These are phyloP conservation scores for Criorhina ranunculi DNA, from an alignment of 2,888 invertebrate species.

Conservation along the genomic window DNA sequence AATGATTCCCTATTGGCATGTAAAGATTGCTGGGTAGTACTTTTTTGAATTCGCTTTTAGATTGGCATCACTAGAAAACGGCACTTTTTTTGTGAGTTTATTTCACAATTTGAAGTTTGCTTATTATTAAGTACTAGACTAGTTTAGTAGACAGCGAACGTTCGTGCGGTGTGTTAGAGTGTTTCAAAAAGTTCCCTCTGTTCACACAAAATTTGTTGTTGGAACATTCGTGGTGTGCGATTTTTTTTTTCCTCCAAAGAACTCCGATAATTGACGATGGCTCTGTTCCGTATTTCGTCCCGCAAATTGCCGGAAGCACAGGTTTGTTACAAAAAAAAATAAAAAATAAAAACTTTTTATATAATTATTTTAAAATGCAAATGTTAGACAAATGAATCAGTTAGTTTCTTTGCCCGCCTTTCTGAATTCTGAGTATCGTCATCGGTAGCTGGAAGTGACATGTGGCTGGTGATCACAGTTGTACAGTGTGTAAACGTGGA, in stretches of 20 bases:
- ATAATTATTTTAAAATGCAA: background rate
- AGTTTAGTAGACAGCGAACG: conserved; percentile 50
- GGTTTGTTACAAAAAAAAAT: conserved; percentile 83
- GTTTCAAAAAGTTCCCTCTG: conserved; percentile 9
- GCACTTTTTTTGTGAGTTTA: conserved; percentile 18
- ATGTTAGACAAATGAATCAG: background rate
- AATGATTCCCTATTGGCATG: too few relatives aligned
- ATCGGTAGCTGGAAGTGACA: conserved; percentile 32
- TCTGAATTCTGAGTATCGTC: conserved; percentile 16
- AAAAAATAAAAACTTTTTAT: background rate
- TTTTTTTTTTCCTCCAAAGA: conserved; percentile 29
- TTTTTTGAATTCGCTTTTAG: conserved; percentile 7
- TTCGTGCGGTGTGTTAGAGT: conserved; percentile 58
- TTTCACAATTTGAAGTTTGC: too few relatives aligned
- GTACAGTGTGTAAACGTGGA: conserved; percentile 70
- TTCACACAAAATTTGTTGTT: conserved; percentile 48
- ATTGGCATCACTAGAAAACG: conserved; percentile 29
- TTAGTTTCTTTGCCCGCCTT: conserved; percentile 18
- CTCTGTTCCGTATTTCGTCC: conserved; percentile 88
- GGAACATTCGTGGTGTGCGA: conserved; percentile 52
- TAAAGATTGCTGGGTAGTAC: conserved; percentile 25
- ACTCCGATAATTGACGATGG: conserved; percentile 84
- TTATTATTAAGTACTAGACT: too few relatives aligned
- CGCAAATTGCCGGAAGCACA: conserved; percentile 87
- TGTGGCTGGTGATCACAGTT: conserved; percentile 49